phyloP scores from a whole-genome alignment of 1,140 invertebrate species.

The Vollenhovia emeryi region DNA sequence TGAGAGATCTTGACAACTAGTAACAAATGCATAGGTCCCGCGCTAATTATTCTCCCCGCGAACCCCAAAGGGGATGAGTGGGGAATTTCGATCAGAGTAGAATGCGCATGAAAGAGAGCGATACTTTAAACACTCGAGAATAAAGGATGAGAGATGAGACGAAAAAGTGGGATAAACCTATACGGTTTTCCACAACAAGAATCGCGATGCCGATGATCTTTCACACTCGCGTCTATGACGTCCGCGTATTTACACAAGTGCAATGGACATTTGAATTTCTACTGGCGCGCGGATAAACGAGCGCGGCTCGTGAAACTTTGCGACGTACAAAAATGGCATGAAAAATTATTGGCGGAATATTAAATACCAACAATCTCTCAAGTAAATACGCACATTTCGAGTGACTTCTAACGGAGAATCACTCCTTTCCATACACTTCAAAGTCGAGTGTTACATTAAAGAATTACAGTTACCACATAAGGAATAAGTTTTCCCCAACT shows the following conservation, averaged over 20 bases:
- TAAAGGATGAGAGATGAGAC: background rate
- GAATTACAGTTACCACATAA: background rate
- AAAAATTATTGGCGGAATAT: background rate
- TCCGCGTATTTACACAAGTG: background rate
- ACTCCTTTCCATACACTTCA: background rate
- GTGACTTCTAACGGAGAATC: background rate
- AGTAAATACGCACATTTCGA: background rate
- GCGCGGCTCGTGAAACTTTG: background rate
- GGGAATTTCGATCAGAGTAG: background rate
- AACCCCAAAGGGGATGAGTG: background rate
- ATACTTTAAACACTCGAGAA: conserved; percentile 4
- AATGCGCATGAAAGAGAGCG: background rate
- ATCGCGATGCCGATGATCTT: background rate
- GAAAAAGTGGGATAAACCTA: background rate
- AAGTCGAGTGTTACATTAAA: background rate
- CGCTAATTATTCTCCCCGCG: background rate
- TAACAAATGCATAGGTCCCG: no score
- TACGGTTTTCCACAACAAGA: background rate
- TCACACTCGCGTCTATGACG: background rate
- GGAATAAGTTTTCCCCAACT: background rate
- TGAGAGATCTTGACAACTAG: background rate
- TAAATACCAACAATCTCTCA: no score
- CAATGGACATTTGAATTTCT: background rate
- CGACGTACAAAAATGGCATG: background rate
- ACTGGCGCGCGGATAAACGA: background rate